These are phyloP conservation scores for Castor canadensis DNA, from an alignment of 2,113 vertebrate species.

Conservation along the genomic window DNA sequence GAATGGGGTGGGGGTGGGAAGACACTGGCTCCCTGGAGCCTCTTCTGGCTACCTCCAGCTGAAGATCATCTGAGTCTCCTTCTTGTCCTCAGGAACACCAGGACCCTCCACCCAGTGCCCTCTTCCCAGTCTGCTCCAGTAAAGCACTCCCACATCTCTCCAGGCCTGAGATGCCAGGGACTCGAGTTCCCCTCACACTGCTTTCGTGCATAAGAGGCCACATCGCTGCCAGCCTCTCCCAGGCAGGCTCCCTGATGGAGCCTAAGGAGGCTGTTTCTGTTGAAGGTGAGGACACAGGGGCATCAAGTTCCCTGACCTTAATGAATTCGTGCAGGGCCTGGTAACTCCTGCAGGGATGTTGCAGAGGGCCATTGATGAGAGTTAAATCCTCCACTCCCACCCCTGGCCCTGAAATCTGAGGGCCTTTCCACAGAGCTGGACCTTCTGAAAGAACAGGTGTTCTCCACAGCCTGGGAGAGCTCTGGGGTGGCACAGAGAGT, in stretches of 20 bases:
- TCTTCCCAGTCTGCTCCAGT: background rate
- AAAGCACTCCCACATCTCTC: background rate
- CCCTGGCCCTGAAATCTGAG: background rate
- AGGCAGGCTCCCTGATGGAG: background rate
- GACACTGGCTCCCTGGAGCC: background rate
- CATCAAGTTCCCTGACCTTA: background rate
- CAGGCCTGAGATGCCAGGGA: background rate
- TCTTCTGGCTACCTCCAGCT: background rate
- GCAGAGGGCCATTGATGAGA: background rate
- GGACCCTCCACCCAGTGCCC: background rate
- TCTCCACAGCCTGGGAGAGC: background rate
- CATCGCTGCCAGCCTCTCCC: no score
- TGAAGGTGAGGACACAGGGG: background rate
- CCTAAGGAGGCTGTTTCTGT: background rate
- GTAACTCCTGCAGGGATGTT: background rate
- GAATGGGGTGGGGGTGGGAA: fast-evolving
- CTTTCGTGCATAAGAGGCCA: no score
- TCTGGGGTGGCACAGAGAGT: background rate
- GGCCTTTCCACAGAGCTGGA: background rate
- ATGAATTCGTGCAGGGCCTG: background rate
- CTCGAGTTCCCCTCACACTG: background rate
- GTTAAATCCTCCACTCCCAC: no score
- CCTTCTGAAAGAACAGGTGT: background rate
- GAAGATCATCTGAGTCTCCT: background rate
- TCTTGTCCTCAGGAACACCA: background rate